Base-by-base conservation (phyloP, 2,888 invertebrate species). In the Mactromeris polynyma region DNA sequence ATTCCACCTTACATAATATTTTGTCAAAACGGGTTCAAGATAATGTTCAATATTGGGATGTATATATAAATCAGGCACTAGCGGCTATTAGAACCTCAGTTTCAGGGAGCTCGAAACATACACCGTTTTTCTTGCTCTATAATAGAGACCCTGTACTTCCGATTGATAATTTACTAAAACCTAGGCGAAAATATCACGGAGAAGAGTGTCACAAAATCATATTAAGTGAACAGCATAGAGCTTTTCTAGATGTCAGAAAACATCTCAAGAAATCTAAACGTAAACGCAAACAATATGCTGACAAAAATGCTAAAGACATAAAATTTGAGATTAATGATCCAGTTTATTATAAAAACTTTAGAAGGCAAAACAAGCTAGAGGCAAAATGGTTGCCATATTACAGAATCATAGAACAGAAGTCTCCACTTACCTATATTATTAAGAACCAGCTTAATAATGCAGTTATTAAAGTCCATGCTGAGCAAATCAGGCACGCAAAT, bases 21-120 rank as follows among this genome's bases (percentile, higher is more conserved):
- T 36, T 90, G 26, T 80, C 86, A 6, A 90, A 90, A 33, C 79
- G 80, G 46, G 17, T 87, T 21, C 38, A 33, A 31, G 83, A 85
- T 46, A 58, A 83, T 54, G 33, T 19, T 9, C 73, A 69, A 19
- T 86, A 77, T n/a, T 93, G 88, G 89, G 91, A 91, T 82, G 33
- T 89, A 38, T 77, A 83, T 77, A 51, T 90, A 4, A 90, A 90
- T 87, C 88, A 91, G 85, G 80, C 85, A 26, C 80, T 93, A n/a
- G 91, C 89, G 0, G 90, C 87, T 6, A 90, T 92, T 54, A 36
- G 90, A 17, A 89, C 89, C 46, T 85, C 83, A 77, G 78, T 86
- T 2, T 86, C 79, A 83, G 83, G 85, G 2, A 77, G 86, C 6
- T 17, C 91, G 7, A 83, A 88, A 77, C 86, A 64, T 38, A 38